Evolutionary conservation across 1,140 invertebrate species (phyloP).

Genomic region (Drosophila novamexicana): DNA sequence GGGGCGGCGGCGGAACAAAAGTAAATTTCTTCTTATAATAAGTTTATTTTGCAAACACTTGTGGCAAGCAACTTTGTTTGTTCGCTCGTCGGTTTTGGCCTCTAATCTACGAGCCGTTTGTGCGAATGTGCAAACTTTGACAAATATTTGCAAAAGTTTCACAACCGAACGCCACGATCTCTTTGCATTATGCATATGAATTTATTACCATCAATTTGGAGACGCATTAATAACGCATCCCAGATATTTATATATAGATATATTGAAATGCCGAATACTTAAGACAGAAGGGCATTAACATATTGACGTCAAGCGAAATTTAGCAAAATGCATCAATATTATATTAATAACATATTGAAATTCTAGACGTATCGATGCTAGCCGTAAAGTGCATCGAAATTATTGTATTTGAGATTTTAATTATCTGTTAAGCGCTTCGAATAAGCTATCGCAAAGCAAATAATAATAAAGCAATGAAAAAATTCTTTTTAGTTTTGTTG

Average conservation of each 20-base stretch:
- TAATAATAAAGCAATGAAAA: not conserved
- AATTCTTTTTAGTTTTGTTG: not conserved
- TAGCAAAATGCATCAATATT: not conserved
- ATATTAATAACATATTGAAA: not conserved
- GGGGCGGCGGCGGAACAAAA: constrained; percentile 32
- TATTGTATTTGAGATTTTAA: not conserved
- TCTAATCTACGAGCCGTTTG: constrained; percentile 80
- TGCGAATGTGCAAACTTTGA: constrained; percentile 83
- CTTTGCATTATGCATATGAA: constrained; percentile 80
- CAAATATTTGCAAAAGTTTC: constrained; percentile 81
- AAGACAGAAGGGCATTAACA: not conserved
- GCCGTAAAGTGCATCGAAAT: too few species aligned
- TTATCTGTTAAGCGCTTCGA: not conserved
- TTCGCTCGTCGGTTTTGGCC: constrained; percentile 70
- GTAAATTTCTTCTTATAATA: constrained; percentile 84
- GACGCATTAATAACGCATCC: constrained; percentile 63
- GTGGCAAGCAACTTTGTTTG: constrained; percentile 83
- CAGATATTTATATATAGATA: not conserved
- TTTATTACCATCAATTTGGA: constrained; percentile 74
- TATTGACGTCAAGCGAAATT: constrained; percentile 16
- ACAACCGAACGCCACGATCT: constrained; percentile 49
- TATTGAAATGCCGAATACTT: not conserved
- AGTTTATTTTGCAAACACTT: constrained; percentile 84
- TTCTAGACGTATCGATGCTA: too few species aligned
- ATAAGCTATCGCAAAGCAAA: constrained; percentile 1